phyloP scores from a whole-genome alignment of 2,888 invertebrate genomes.

The Phymatocera aterrima region DNA sequence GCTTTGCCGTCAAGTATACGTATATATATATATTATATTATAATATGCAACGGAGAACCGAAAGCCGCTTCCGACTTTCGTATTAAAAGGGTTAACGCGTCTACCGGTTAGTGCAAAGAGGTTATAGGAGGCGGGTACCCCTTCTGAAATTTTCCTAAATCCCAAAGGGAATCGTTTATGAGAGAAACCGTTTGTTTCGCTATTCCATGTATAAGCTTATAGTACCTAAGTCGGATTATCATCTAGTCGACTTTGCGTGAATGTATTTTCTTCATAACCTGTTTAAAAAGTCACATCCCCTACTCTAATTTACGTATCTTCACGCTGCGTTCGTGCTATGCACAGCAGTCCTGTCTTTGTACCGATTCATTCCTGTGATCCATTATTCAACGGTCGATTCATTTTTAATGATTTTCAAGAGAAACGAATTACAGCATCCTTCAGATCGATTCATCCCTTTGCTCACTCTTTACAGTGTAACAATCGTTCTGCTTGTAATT shows the following conservation, averaged over 20 bases:
- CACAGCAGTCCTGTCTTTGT: background rate
- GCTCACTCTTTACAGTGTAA: background rate
- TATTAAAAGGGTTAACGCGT: slow-evolving; percentile 41
- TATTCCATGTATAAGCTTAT: slow-evolving; percentile 56
- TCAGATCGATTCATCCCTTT: background rate
- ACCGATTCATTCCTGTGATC: slow-evolving; percentile 31
- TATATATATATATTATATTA: slow-evolving; percentile 27
- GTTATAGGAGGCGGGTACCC: background rate
- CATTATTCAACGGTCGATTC: slow-evolving; percentile 27
- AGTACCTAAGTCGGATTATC: slow-evolving; percentile 28
- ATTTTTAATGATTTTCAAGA: slow-evolving; percentile 28
- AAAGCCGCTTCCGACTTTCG: slow-evolving; percentile 15
- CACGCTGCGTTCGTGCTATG: background rate
- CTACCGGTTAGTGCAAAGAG: slow-evolving; percentile 19
- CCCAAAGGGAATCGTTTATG: slow-evolving; percentile 38
- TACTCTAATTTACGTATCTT: slow-evolving; percentile 10
- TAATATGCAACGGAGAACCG: slow-evolving; percentile 12
- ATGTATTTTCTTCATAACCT: slow-evolving; percentile 29
- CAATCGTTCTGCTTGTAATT: no score
- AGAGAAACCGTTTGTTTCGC: slow-evolving; percentile 54
- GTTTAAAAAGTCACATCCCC: slow-evolving; percentile 35
- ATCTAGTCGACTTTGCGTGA: slow-evolving; percentile 30
- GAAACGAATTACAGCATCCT: slow-evolving; percentile 26
- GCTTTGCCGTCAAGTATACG: background rate
- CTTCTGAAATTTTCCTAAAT: slow-evolving; percentile 28